Evolutionary conservation across 2,797 vertebrate genomes (phyloP).

Genomic region (Myoxocephalus aenaeus): DNA sequence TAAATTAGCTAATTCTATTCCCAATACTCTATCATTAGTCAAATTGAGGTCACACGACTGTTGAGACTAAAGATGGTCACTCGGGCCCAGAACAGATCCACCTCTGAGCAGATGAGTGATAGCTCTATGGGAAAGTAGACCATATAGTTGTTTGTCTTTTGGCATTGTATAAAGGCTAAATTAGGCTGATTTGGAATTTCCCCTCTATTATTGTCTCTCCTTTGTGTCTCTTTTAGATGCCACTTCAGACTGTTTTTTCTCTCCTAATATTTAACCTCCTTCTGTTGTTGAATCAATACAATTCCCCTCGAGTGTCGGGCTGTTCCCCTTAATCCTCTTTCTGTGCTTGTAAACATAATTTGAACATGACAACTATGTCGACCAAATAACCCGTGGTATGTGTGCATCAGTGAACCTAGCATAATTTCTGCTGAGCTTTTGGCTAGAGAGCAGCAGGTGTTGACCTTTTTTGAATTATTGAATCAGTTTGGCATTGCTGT

Average conservation of each 20-base stretch:
- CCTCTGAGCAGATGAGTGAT: conserved; percentile 27
- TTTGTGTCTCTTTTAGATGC: conserved; percentile 56
- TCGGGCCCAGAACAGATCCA: conserved; percentile 35
- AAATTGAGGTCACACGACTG: conserved; percentile 41
- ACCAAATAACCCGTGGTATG: conserved; percentile 10
- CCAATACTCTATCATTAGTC: conserved; percentile 7
- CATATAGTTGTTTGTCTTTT: conserved; percentile 50
- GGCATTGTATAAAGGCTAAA: conserved; percentile 57
- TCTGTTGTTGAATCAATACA: conserved; percentile 26
- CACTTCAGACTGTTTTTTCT: conserved; percentile 41
- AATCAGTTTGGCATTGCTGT: conserved; percentile 15
- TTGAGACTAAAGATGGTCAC: conserved; percentile 36
- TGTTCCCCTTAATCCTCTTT: conserved; percentile 35
- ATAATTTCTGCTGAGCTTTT: conserved; percentile 13
- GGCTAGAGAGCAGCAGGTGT: conserved; percentile 5
- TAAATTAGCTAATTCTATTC: conserved; percentile 36
- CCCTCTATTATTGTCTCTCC: conserved; percentile 43
- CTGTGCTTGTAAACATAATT: conserved; percentile 35
- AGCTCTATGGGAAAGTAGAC: conserved; percentile 41
- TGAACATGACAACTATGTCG: conserved; percentile 29
- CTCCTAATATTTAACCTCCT: conserved; percentile 46
- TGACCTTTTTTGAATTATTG: conserved; percentile 41
- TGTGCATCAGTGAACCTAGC: conserved; percentile 5
- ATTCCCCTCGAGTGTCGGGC: conserved; percentile 9
- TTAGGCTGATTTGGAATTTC: conserved; percentile 68